Percentiles rank a stretch among this genome's conserved stretches.
phyloP scores from a whole-genome alignment of 2,113 vertebrate species.

The Microcebus lehilahytsara region DNA sequence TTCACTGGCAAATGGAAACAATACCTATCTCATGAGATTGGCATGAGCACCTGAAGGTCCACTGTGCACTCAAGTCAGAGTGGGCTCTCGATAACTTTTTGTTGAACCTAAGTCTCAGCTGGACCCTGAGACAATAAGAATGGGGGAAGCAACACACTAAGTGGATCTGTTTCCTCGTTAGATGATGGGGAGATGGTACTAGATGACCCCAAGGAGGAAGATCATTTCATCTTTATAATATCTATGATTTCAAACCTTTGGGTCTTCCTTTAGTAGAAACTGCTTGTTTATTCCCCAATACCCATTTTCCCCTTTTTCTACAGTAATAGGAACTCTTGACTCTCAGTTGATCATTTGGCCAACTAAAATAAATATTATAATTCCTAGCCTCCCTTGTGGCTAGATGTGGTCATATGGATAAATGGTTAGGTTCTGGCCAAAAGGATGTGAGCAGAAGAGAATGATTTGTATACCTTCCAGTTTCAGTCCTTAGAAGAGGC shows the following conservation, averaged over 20 bases:
- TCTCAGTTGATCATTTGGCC: background rate
- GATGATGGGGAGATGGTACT: background rate
- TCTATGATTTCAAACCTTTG: background rate
- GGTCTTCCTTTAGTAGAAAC: background rate
- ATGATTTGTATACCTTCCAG: background rate
- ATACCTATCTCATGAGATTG: background rate
- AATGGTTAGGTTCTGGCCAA: background rate
- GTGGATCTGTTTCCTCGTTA: background rate
- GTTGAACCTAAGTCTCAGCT: background rate
- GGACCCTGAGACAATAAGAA: background rate
- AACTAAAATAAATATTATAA: background rate
- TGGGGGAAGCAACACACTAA: background rate
- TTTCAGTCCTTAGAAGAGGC: background rate
- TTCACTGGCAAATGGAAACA: background rate
- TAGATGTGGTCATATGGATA: background rate
- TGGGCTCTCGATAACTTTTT: background rate
- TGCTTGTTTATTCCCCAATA: background rate
- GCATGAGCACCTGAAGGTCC: background rate
- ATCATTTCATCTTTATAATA: background rate
- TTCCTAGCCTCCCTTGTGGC: background rate
- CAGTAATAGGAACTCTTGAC: background rate
- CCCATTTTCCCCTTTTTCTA: background rate
- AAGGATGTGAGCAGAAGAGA: background rate
- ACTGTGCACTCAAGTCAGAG: background rate
- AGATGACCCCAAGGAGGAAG: background rate